Percentiles rank a stretch among this genome's conserved stretches.
Conservation (phyloP, 2,888 invertebrate genomes). For the Andricus curvator region DNA sequence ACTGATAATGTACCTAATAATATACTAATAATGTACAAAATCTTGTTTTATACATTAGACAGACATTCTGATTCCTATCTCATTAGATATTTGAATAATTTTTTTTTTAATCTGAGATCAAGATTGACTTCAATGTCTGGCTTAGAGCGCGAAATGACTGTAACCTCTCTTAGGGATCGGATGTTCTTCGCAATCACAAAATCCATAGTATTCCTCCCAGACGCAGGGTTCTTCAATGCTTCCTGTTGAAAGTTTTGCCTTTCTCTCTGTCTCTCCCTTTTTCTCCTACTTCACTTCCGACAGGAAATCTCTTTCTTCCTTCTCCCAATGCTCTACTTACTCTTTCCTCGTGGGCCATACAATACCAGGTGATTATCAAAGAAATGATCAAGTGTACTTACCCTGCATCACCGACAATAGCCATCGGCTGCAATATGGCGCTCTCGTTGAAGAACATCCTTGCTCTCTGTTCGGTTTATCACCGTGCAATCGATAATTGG, state of each 20-base stretch:
- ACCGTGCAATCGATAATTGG: constrained; percentile 35
- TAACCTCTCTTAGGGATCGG: constrained; percentile 25
- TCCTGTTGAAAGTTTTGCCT: constrained; percentile 49
- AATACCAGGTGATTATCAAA: constrained; percentile 66
- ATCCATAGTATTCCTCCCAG: constrained; percentile 42
- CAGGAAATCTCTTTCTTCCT: constrained; percentile 44
- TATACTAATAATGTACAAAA: no score
- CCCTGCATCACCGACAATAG: constrained; percentile 70
- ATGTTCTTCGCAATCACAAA: constrained; percentile 34
- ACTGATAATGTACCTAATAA: no score
- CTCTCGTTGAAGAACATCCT: constrained; percentile 72
- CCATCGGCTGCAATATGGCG: constrained; percentile 68
- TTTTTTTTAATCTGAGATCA: constrained; percentile 15
- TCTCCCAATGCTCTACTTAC: constrained; percentile 25
- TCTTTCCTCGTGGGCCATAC: constrained; percentile 53
- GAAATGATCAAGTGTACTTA: constrained; percentile 67
- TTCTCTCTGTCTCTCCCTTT: constrained; percentile 28
- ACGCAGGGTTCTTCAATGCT: constrained; percentile 43
- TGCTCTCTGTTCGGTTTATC: constrained; percentile 45
- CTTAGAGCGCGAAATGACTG: constrained; percentile 19
- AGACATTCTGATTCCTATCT: no score
- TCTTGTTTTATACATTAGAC: no score
- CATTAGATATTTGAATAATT: no score
- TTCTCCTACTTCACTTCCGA: constrained; percentile 42
- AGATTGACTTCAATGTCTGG: constrained; percentile 1